These are phyloP conservation scores for Chiloscyllium punctatum DNA, from an alignment of 2,797 vertebrate species.

Conservation along the genomic window DNA sequence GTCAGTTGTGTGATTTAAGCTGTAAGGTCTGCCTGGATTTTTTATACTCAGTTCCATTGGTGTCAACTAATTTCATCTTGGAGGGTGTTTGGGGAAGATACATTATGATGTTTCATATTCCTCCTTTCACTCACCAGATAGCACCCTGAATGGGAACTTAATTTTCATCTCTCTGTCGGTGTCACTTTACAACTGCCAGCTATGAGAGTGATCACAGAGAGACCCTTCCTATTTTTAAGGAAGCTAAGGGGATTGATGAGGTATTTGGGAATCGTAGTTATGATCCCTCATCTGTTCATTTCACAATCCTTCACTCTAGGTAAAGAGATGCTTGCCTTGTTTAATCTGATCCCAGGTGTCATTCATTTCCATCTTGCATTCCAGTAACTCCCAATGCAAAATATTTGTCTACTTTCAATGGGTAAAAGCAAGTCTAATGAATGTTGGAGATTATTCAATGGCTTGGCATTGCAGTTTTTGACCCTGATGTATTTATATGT, in stretches of 20 bases:
- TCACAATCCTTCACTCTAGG: neutral
- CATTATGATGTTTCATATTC: neutral
- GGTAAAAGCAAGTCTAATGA: neutral
- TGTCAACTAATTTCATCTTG: neutral
- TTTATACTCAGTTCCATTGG: neutral
- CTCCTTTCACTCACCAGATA: neutral
- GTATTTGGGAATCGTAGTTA: neutral
- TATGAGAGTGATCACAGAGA: neutral
- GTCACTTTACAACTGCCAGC: neutral
- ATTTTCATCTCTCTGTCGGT: neutral
- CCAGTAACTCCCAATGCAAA: neutral
- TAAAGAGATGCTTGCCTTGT: neutral
- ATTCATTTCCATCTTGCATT: neutral
- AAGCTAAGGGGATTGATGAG: neutral
- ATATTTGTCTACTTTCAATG: neutral
- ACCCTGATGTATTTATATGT: neutral
- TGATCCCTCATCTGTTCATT: neutral
- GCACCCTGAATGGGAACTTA: neutral
- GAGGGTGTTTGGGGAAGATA: neutral
- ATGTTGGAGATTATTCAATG: neutral
- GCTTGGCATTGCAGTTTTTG: neutral
- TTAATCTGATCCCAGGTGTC: neutral
- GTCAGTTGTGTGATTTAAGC: neutral
- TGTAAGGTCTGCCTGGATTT: neutral
- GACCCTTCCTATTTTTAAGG: neutral